Conservation (phyloP, 1,140 invertebrate genomes). For the Anastatus disparis region DNA sequence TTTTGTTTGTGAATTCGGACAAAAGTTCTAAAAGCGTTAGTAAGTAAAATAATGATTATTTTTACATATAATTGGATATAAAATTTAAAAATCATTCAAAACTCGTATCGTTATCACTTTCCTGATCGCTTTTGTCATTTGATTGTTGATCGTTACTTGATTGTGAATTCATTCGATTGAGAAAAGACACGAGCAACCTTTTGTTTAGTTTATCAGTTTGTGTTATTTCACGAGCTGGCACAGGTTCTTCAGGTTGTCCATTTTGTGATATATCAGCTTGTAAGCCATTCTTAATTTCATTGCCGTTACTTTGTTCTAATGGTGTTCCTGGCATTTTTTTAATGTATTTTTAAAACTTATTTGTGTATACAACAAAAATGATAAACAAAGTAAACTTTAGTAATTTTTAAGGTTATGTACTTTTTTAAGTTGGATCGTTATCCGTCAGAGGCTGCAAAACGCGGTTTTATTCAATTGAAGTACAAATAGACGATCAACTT, state of each 20-base stretch:
- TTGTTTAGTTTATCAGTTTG: conserved; percentile 75
- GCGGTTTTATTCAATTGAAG: too few relatives aligned
- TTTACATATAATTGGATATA: too few relatives aligned
- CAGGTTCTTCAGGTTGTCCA: conserved; percentile 18
- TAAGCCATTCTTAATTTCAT: conserved; percentile 42
- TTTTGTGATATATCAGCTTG: conserved; percentile 45
- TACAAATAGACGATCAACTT: too few relatives aligned
- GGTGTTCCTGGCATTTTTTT: conserved; percentile 59
- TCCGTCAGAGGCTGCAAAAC: not conserved
- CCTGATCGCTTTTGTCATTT: conserved; percentile 6
- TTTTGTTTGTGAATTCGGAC: not conserved
- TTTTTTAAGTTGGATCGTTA: not conserved
- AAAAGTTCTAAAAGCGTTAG: not conserved
- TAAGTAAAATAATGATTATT: not conserved
- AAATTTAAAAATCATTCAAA: conserved; percentile 27
- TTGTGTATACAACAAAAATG: not conserved
- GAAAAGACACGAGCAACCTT: conserved; percentile 70
- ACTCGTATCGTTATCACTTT: conserved; percentile 2
- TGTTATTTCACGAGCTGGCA: conserved; percentile 66
- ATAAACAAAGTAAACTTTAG: not conserved
- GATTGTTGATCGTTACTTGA: conserved; percentile 52
- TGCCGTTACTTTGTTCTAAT: conserved; percentile 46
- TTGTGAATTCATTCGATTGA: conserved; percentile 72
- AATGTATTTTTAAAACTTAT: not conserved
- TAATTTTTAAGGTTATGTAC: not conserved